These are phyloP conservation scores for Cyrtorhinus lividipennis DNA, from an alignment of 1,140 invertebrate genomes.

Conservation along the genomic window DNA sequence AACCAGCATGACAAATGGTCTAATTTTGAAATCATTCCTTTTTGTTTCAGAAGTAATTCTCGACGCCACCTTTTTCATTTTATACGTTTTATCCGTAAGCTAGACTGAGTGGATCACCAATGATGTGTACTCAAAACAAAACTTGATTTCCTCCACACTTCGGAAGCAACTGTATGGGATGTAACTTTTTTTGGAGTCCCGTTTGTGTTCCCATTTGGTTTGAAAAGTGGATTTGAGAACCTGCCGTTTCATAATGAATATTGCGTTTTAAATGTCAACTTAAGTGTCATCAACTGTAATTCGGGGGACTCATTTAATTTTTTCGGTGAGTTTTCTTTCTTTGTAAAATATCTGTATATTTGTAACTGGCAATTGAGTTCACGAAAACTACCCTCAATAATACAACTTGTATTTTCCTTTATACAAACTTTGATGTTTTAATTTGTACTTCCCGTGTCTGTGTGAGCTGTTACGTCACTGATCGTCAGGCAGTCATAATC, in stretches of 20 bases:
- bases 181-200: too few species aligned
- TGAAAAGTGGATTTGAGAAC: too few species aligned
- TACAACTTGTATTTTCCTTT: slow-evolving; percentile 8
- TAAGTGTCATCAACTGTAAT: too few species aligned
- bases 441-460: too few species aligned
- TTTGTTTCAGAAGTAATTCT: slow-evolving; percentile 6
- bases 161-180: background rate
- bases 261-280: background rate
- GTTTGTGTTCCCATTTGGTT: too few species aligned
- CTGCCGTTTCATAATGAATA: background rate
- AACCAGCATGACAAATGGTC: background rate
- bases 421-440: background rate
- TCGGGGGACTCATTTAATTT: too few species aligned
- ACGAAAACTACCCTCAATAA: background rate
- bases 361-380: background rate
- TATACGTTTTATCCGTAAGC: background rate
- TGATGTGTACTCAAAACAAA: background rate
- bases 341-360: slow-evolving; percentile 8
- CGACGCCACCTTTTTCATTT: background rate
- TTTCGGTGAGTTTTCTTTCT: background rate
- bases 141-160: background rate
- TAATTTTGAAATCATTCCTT: background rate
- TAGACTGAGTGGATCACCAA: background rate
- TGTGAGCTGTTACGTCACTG: too few species aligned
- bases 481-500: too few species aligned